Evolutionary conservation across 2,797 vertebrate genomes (phyloP).

Genomic region (Hippopotamyrus pictus): DNA sequence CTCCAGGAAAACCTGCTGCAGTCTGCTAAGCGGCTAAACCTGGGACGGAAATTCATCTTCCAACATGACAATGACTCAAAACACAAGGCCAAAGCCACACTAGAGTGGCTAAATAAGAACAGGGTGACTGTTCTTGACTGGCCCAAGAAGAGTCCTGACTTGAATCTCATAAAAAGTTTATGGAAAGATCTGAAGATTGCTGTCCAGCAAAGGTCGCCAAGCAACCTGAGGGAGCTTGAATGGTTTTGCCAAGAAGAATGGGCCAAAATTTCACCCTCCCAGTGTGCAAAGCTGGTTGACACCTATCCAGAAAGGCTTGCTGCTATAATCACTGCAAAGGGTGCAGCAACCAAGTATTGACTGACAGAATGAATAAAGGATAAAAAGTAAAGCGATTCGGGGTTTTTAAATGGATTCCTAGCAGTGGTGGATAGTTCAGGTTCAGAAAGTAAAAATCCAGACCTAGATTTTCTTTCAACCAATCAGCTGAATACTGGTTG

Average conservation of each 20-base stretch:
- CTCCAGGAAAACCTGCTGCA: constrained; percentile 15
- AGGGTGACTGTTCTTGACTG: neutral
- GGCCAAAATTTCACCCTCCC: neutral
- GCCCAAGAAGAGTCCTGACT: constrained; percentile 1
- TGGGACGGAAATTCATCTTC: constrained; percentile 23
- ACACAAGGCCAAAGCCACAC: constrained; percentile 4
- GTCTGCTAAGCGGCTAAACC: constrained; percentile 13
- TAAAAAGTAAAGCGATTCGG: neutral
- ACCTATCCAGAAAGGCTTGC: neutral
- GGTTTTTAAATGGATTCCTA: neutral
- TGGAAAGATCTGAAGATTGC: neutral
- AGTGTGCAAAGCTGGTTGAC: neutral
- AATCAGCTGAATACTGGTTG: neutral
- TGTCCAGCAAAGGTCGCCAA: neutral
- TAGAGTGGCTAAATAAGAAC: constrained; percentile 8
- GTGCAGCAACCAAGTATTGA: neutral
- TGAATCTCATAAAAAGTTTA: constrained; percentile 2
- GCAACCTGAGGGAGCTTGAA: neutral
- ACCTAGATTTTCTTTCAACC: neutral
- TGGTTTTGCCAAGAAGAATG: constrained; percentile 11
- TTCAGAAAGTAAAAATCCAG: neutral
- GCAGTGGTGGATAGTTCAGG: neutral
- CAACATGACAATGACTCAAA: constrained; percentile 17
- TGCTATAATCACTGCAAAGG: constrained; percentile 1
- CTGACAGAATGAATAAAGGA: neutral